Conservation (phyloP, 2,797 vertebrate genomes). For the Caiman crocodilus region DNA sequence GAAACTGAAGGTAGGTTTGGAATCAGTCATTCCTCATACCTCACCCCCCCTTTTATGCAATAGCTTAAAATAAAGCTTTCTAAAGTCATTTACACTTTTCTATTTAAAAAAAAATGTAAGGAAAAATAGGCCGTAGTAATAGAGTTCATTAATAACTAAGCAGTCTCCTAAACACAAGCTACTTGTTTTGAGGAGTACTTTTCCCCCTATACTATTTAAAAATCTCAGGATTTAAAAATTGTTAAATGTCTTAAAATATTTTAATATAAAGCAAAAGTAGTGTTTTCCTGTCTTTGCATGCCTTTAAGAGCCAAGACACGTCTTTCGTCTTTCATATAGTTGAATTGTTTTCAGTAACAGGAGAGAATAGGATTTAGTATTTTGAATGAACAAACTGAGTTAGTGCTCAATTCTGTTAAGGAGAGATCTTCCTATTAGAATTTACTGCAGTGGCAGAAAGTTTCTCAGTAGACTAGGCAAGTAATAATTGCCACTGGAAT, state of each 20-base stretch:
- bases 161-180: constrained; percentile 10
- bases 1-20: background rate
- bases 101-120: background rate
- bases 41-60: background rate
- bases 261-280: background rate
- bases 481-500: constrained; percentile 42
- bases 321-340: constrained; percentile 20
- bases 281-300: background rate
- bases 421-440: constrained; percentile 23
- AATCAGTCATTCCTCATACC: background rate
- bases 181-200: constrained; percentile 27
- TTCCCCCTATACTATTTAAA: background rate
- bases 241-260: background rate
- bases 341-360: constrained; percentile 48
- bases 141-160: constrained; percentile 4
- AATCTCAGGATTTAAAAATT: background rate
- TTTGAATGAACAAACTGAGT: constrained; percentile 32
- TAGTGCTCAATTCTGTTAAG: constrained; percentile 32
- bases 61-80: background rate
- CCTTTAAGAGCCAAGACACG: constrained; percentile 13
- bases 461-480: background rate
- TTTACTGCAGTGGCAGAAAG: constrained; percentile 26
- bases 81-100: background rate
- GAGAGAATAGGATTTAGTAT: background rate
- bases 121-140: background rate